These are phyloP conservation scores for Uloborus diversus DNA, from an alignment of 1,140 invertebrate species.

Conservation along the genomic window DNA sequence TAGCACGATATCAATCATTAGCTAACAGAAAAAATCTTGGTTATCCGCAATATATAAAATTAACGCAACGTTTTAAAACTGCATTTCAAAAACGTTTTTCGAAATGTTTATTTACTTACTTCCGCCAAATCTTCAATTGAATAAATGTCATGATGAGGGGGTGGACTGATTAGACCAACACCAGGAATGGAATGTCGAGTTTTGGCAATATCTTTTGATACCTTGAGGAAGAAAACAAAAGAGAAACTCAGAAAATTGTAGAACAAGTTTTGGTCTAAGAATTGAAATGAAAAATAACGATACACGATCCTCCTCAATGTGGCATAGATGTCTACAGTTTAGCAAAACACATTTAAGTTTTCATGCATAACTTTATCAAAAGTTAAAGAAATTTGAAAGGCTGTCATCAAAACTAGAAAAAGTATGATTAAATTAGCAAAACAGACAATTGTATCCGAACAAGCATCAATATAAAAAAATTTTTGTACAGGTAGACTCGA, in stretches of 20 bases:
- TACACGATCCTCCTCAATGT: no score
- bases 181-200: constrained; percentile 95
- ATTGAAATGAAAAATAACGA: no score
- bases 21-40: no score
- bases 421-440: no score
- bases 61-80: no score
- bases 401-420: background rate
- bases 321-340: no score
- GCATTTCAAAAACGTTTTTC: no score
- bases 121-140: constrained; percentile 99
- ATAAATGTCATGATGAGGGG: constrained; percentile 99
- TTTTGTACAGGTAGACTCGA: no score
- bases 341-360: background rate
- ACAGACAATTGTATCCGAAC: no score
- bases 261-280: background rate
- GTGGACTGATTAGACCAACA: constrained; percentile 98
- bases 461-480: no score
- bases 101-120: constrained; percentile 59
- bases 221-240: constrained; percentile 68
- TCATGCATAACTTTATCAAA: background rate
- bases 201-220: constrained; percentile 93
- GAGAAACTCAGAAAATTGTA: background rate
- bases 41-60: no score
- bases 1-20: no score
- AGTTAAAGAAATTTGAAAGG: background rate